phyloP scores from a whole-genome alignment of 2,888 invertebrate species.

The Drosophila atripex region DNA sequence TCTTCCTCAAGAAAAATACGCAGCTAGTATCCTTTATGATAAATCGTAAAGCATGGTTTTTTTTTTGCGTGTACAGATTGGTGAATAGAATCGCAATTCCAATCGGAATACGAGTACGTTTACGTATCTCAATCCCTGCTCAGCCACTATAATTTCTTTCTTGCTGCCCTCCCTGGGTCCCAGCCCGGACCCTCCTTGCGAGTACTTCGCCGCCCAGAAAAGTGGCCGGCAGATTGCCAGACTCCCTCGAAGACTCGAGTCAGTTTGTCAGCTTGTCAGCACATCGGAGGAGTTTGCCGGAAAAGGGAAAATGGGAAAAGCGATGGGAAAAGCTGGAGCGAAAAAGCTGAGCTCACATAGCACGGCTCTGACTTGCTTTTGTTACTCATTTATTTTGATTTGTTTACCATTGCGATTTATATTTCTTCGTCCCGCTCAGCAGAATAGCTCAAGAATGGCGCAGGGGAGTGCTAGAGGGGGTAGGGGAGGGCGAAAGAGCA shows the following conservation, averaged over 20 bases:
- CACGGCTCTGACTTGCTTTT: constrained; percentile 56
- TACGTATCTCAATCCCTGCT: constrained; percentile 54
- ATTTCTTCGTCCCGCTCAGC: constrained; percentile 60
- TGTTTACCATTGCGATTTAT: constrained; percentile 79
- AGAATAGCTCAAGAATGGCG: constrained; percentile 6
- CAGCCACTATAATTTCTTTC: constrained; percentile 49
- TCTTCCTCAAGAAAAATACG: constrained; percentile 1
- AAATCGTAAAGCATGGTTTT: neutral
- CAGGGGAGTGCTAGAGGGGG: neutral
- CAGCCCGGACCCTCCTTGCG: neutral
- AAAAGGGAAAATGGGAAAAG: constrained; percentile 8
- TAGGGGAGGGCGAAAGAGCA: constrained; percentile 56
- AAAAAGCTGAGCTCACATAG: constrained; percentile 40
- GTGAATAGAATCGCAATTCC: constrained; percentile 42
- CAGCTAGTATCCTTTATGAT: neutral
- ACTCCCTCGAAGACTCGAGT: constrained; percentile 46
- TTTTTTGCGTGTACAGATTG: constrained; percentile 5
- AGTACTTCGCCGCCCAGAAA: constrained; percentile 6
- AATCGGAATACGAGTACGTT: constrained; percentile 39
- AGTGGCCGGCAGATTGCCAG: constrained; percentile 68
- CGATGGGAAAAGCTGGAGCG: constrained; percentile 1
- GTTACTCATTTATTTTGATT: constrained; percentile 80
- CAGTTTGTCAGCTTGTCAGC: constrained; percentile 79
- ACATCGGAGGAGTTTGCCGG: constrained; percentile 49
- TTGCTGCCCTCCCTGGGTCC: constrained; percentile 18